Percentiles rank a stretch among this genome's conserved stretches.
Conservation (phyloP, 2,113 vertebrate genomes). For the Atlantisia rogersi region DNA sequence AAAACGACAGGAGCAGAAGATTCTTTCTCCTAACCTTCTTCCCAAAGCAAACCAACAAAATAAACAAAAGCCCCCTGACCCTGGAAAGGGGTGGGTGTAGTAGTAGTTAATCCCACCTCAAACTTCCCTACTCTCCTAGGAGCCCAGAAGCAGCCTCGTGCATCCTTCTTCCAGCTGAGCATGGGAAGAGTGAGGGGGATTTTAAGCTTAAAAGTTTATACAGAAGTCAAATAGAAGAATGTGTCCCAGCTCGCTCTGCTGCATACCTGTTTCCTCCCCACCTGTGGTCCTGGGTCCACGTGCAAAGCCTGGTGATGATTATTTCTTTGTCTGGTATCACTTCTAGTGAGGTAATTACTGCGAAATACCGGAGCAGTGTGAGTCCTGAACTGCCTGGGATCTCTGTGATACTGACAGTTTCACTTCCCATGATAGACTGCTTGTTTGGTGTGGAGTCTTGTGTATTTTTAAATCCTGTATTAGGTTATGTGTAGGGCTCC, state of each 20-base stretch:
- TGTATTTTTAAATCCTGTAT: background rate
- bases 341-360: background rate
- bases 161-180: background rate
- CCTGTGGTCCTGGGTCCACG: fast-evolving
- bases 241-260: background rate
- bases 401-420: background rate
- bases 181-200: background rate
- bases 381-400: background rate
- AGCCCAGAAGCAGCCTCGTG: background rate
- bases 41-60: background rate
- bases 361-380: background rate
- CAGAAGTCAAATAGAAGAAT: background rate
- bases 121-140: background rate
- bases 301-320: background rate
- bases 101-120: background rate
- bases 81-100: background rate
- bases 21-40: background rate
- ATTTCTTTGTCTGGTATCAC: background rate
- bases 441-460: background rate
- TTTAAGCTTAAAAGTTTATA: background rate
- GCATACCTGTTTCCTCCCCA: background rate
- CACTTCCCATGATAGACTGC: background rate
- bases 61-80: background rate
- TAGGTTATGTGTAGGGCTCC: background rate
- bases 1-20: background rate